Evolutionary conservation across 2,797 vertebrate genomes (phyloP).

Genomic region (Podarcis siculus): DNA sequence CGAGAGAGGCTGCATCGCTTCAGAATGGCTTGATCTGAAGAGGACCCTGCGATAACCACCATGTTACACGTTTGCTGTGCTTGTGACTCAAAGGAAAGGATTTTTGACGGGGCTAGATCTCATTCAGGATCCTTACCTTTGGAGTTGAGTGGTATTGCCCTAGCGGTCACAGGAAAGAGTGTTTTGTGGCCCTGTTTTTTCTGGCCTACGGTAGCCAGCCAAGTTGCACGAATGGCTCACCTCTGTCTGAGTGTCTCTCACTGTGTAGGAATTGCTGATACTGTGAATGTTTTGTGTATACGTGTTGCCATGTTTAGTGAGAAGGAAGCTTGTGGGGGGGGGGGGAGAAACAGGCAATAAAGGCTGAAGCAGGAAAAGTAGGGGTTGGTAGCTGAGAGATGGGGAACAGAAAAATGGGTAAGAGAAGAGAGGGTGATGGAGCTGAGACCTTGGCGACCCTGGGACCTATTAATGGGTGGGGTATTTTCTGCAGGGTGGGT

Average conservation of each 20-base stretch:
- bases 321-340: not conserved
- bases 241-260: not conserved
- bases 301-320: not conserved
- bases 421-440: not conserved
- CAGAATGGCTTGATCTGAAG: not conserved
- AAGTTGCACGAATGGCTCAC: too few relatives aligned
- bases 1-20: not conserved
- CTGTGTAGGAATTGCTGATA: not conserved
- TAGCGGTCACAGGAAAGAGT: not conserved
- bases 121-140: not conserved
- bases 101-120: not conserved
- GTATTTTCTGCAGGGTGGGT: too few relatives aligned
- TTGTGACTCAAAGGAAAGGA: too few relatives aligned
- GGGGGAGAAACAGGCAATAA: constrained; percentile 8
- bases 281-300: not conserved
- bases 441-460: too few relatives aligned
- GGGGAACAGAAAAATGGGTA: not conserved
- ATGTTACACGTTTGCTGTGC: not conserved
- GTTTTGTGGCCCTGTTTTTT: not conserved
- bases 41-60: not conserved
- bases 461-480: too few relatives aligned
- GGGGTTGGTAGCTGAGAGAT: not conserved
- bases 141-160: not conserved
- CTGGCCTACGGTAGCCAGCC: not conserved
- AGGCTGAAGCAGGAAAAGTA: constrained; percentile 9